Evolutionary conservation across 2,888 invertebrate genomes (phyloP).

Genomic region (Nomada fabriciana): DNA sequence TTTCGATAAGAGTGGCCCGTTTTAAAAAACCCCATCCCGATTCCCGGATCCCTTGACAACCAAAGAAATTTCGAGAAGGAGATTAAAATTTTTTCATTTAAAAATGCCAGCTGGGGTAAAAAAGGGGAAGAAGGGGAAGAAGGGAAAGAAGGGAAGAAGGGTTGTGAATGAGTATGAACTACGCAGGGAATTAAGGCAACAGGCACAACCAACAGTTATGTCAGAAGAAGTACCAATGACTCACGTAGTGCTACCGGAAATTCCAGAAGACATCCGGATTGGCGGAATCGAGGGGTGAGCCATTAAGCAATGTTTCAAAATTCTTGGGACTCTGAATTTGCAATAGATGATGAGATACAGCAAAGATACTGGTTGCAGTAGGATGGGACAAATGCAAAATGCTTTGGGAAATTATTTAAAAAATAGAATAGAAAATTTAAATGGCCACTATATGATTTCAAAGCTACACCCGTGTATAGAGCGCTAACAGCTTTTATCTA

Average conservation of each 20-base stretch:
- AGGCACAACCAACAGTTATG: slow-evolving; percentile 5
- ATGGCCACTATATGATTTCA: too few relatives aligned
- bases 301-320: not conserved
- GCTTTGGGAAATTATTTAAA: too few relatives aligned
- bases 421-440: too few relatives aligned
- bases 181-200: slow-evolving; percentile 65
- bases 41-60: slow-evolving; percentile 3
- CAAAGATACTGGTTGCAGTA: too few relatives aligned
- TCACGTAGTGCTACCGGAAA: slow-evolving; percentile 15
- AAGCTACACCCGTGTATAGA: too few relatives aligned
- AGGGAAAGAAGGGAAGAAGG: slow-evolving; percentile 32
- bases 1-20: too few relatives aligned
- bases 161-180: slow-evolving; percentile 69
- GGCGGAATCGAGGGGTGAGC: slow-evolving; percentile 83
- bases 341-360: too few relatives aligned
- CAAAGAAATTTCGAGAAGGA: not conserved
- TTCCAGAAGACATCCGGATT: slow-evolving; percentile 75
- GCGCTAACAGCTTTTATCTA: too few relatives aligned
- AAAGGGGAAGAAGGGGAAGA: slow-evolving; percentile 18
- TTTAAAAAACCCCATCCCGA: slow-evolving; percentile 9
- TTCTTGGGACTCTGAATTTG: too few relatives aligned
- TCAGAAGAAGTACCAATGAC: not conserved
- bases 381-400: too few relatives aligned
- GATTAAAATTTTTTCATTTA: slow-evolving; percentile 5
- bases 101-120: slow-evolving; percentile 52